Conservation (phyloP, 2,888 invertebrate genomes). For the Heterodera filipjevi region DNA sequence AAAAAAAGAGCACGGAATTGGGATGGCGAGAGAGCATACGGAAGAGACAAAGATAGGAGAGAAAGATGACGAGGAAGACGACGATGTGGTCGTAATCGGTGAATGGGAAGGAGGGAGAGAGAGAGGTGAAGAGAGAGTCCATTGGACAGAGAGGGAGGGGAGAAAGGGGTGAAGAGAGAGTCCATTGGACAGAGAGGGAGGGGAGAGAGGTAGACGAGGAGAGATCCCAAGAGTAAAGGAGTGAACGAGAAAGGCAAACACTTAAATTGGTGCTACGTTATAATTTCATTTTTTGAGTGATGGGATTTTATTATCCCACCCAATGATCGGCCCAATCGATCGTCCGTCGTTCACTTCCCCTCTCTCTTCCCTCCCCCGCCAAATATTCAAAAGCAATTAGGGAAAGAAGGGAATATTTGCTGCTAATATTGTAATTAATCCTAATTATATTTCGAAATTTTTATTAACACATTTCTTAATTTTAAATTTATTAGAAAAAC, state of each 20-base stretch:
- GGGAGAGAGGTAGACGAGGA: neutral
- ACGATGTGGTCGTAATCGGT: conserved; percentile 13
- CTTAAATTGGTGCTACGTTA: too few relatives aligned
- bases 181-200: neutral
- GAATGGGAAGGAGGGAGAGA: neutral
- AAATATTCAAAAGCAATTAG: too few relatives aligned
- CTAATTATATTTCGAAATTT: too few relatives aligned
- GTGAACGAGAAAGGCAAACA: too few relatives aligned
- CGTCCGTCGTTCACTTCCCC: neutral
- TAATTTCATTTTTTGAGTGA: too few relatives aligned
- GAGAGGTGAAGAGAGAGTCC: neutral
- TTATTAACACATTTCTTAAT: too few relatives aligned
- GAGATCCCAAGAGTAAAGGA: too few relatives aligned
- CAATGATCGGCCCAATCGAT: too few relatives aligned
- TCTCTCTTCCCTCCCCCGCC: neutral
- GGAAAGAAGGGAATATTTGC: too few relatives aligned
- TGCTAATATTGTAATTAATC: too few relatives aligned
- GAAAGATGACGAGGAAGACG: neutral
- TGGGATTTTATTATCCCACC: too few relatives aligned
- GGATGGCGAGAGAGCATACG: neutral
- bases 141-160: neutral
- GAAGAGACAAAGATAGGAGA: neutral
- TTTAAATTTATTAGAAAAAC: too few relatives aligned
- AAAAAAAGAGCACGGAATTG: neutral
- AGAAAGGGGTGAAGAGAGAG: neutral